A percentile compares a stretch with the other conserved stretches of the same genome.
These are phyloP conservation scores for Nemurella pictetii DNA, from an alignment of 2,888 invertebrate genomes.

Conservation along the genomic window DNA sequence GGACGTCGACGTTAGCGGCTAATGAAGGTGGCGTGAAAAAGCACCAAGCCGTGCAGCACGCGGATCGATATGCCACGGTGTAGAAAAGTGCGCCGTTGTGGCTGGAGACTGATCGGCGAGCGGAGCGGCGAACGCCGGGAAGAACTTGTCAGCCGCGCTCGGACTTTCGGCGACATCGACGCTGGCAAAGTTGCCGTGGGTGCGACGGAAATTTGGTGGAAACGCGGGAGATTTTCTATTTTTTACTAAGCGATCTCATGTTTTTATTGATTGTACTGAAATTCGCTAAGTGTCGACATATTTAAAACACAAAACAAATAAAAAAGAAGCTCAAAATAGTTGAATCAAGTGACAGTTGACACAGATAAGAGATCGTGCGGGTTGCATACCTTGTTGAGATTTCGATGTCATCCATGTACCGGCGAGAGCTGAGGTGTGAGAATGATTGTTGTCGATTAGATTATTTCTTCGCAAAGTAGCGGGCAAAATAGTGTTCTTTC, in stretches of 20 bases:
- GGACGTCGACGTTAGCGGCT: not conserved
- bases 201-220: not conserved
- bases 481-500: not conserved
- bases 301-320: not conserved
- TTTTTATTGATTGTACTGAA: not conserved
- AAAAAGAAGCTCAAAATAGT: no score
- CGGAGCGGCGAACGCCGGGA: not conserved
- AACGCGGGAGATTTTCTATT: not conserved
- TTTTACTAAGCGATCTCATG: no score
- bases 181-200: no score
- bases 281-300: not conserved
- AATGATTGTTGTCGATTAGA: not conserved
- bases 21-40: not conserved
- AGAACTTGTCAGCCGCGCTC: not conserved
- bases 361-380: not conserved
- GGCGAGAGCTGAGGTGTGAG: not conserved
- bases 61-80: not conserved
- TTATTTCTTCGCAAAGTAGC: not conserved
- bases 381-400: slow-evolving; percentile 14
- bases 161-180: not conserved
- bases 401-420: slow-evolving; percentile 13
- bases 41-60: not conserved
- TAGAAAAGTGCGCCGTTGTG: not conserved
- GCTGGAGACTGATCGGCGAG: not conserved
- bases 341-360: not conserved